A percentile compares a stretch with the other conserved stretches of the same genome.
Conservation (phyloP, 2,797 vertebrate species). For the Micrastur ruficollis region DNA sequence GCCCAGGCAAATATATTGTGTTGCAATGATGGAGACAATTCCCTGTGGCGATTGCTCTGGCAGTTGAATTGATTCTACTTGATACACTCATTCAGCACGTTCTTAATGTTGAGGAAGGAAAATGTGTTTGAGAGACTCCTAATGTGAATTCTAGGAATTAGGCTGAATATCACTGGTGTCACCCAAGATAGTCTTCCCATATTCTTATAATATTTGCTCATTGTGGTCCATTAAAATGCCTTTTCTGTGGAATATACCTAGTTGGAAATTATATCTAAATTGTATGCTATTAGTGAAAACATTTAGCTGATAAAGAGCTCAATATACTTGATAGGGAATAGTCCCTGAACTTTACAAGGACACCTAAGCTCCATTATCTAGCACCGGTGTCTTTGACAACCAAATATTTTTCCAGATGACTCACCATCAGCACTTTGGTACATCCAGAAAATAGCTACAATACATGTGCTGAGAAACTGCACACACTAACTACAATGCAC, state of each 20-base stretch:
- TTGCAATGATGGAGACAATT: slow-evolving; percentile 39
- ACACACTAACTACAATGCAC: not conserved
- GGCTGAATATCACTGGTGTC: not conserved
- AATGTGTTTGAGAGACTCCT: slow-evolving; percentile 2
- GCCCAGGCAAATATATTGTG: slow-evolving; percentile 24
- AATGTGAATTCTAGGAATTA: not conserved
- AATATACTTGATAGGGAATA: not conserved
- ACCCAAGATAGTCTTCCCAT: not conserved
- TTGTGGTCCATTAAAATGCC: not conserved
- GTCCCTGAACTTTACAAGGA: not conserved
- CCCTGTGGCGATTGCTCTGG: slow-evolving; percentile 16
- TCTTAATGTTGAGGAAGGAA: slow-evolving; percentile 6
- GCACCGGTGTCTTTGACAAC: not conserved
- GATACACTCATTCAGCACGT: not conserved
- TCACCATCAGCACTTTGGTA: not conserved
- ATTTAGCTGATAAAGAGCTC: not conserved
- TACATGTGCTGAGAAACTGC: not conserved
- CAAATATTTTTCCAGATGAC: not conserved
- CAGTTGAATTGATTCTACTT: slow-evolving; percentile 46
- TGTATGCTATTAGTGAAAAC: not conserved
- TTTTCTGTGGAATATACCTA: not conserved
- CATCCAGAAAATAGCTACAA: not conserved
- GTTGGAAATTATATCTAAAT: not conserved
- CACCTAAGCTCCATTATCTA: not conserved
- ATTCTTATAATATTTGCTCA: not conserved